phyloP scores from a whole-genome alignment of 2,797 vertebrate species.

The Anableps anableps region DNA sequence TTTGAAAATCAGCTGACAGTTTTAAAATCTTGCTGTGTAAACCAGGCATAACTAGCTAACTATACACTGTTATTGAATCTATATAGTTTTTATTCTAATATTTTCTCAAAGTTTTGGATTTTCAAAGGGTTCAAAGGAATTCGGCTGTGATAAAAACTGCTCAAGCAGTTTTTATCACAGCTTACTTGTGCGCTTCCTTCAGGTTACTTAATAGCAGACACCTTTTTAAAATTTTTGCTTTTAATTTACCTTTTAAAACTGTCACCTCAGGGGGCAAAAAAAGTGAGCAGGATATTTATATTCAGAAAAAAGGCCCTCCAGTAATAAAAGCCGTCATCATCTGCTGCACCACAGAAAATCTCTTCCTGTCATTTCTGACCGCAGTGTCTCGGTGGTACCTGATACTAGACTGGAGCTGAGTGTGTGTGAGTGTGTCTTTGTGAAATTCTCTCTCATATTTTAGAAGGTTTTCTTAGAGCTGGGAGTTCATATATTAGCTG shows the following conservation, averaged over 20 bases:
- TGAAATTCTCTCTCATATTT: slow-evolving; percentile 10
- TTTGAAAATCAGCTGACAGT: too few species aligned
- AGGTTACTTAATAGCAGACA: neutral
- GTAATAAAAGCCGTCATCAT: slow-evolving; percentile 22
- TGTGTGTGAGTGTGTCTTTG: neutral
- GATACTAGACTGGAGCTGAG: neutral
- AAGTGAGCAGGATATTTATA: slow-evolving; percentile 12
- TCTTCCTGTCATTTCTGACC: slow-evolving; percentile 36
- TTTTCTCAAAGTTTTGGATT: too few species aligned
- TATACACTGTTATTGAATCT: neutral
- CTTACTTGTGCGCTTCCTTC: neutral
- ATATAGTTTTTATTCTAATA: too few species aligned
- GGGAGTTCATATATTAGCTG: slow-evolving; percentile 10
- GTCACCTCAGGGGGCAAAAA: neutral
- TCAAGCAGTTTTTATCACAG: too few species aligned
- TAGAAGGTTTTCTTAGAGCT: neutral
- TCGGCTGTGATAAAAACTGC: too few species aligned
- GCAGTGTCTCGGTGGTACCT: slow-evolving; percentile 27
- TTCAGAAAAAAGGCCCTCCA: slow-evolving; percentile 1
- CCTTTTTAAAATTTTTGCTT: neutral
- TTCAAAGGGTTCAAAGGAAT: too few species aligned
- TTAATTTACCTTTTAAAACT: slow-evolving; percentile 20
- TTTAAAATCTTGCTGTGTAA: too few species aligned
- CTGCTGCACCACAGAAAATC: slow-evolving; percentile 23
- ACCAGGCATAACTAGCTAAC: neutral